Evolutionary conservation across 2,113 vertebrate species (phyloP).

Genomic region (Odocoileus hemionus): DNA sequence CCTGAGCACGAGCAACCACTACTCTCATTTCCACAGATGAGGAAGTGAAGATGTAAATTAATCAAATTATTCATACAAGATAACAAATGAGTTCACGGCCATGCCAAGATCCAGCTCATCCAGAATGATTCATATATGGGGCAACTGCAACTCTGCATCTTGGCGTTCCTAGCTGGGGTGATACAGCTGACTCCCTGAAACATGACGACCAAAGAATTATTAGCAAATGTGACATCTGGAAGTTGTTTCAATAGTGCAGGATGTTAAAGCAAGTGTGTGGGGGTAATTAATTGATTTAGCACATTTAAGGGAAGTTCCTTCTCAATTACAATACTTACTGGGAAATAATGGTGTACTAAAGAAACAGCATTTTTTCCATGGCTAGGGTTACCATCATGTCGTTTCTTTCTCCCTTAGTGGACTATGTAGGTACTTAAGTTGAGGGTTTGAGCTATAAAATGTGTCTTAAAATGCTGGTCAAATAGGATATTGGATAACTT

Average conservation of each 20-base stretch:
- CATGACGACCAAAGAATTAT: conserved; percentile 28
- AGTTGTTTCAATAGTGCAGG: conserved; percentile 63
- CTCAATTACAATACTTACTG: conserved; percentile 63
- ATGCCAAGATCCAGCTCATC: background rate
- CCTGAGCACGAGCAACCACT: background rate
- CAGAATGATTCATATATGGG: background rate
- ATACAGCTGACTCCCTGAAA: conserved; percentile 1
- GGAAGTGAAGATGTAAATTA: background rate
- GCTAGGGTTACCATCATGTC: conserved; percentile 35
- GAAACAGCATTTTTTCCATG: conserved; percentile 27
- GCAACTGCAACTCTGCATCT: background rate
- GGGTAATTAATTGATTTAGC: conserved; percentile 76
- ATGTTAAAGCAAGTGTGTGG: conserved; percentile 64
- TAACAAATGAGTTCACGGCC: background rate
- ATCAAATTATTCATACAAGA: background rate
- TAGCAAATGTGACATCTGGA: conserved; percentile 72
- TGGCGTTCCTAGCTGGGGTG: background rate
- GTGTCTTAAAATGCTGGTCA: conserved; percentile 59
- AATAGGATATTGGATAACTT: conserved; percentile 68
- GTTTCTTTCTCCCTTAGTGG: conserved; percentile 49
- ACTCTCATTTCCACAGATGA: background rate
- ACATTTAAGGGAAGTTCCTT: conserved; percentile 74
- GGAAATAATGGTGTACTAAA: conserved; percentile 63
- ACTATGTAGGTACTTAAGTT: conserved; percentile 37
- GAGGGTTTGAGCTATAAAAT: conserved; percentile 61